phyloP scores from a whole-genome alignment of 2,888 invertebrate species.

The Ecdyonurus torrentis region DNA sequence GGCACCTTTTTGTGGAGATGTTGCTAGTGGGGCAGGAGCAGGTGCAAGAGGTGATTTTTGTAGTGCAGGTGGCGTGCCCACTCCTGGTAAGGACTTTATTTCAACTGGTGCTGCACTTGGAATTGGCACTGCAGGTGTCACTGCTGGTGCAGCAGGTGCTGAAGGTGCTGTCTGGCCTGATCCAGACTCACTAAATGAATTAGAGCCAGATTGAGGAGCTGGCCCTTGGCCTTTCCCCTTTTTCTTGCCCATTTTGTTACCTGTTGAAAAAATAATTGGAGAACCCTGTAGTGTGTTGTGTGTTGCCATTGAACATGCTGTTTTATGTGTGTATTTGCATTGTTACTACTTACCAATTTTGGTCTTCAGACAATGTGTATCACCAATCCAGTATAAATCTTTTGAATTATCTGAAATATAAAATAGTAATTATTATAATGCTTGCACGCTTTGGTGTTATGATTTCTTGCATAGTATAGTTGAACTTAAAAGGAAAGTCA shows the following conservation, averaged over 20 bases:
- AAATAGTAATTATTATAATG: no score
- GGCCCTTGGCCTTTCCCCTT: constrained; percentile 3
- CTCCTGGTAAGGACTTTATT: no score
- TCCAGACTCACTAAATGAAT: not conserved
- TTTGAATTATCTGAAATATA: not conserved
- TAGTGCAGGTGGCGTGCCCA: not conserved
- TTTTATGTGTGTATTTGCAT: not conserved
- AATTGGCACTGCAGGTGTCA: not conserved
- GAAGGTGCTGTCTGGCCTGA: not conserved
- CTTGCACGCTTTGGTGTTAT: no score
- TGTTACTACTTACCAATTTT: not conserved
- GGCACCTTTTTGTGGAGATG: not conserved
- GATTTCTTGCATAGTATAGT: no score
- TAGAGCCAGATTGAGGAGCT: not conserved
- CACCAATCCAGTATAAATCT: not conserved
- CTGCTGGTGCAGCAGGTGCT: not conserved
- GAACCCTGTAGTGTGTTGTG: no score
- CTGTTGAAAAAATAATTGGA: not conserved
- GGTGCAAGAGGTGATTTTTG: not conserved
- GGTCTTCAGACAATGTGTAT: not conserved
- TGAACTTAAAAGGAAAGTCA: no score
- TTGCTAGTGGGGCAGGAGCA: not conserved
- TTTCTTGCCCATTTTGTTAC: constrained; percentile 3
- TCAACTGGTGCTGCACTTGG: not conserved
- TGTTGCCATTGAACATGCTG: not conserved